A percentile compares a stretch with the other conserved stretches of the same genome.
Conservation (phyloP, 2,888 invertebrate species). For the Parnassius orleans region DNA sequence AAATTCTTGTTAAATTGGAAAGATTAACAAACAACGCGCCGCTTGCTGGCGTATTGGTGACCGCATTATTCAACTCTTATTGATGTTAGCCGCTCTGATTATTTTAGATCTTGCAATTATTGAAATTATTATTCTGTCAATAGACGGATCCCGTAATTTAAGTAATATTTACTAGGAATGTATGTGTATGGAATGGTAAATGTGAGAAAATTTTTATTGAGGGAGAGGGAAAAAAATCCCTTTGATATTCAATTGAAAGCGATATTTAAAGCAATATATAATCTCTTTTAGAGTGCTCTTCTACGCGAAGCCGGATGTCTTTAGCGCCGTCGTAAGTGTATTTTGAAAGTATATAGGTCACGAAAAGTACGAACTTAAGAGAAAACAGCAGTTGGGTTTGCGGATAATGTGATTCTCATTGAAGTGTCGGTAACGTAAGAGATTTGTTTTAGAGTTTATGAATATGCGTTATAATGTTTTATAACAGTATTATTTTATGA, state of each 20-base stretch:
- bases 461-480: no score
- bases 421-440: slow-evolving; percentile 5
- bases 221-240: neutral
- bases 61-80: no score
- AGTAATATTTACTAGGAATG: no score
- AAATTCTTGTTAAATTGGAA: no score
- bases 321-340: slow-evolving; percentile 33
- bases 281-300: slow-evolving; percentile 16
- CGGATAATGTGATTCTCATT: slow-evolving; percentile 11
- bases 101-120: no score
- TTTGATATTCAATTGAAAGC: slow-evolving; percentile 12
- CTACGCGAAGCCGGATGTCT: slow-evolving; percentile 36
- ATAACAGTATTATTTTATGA: neutral
- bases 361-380: slow-evolving; percentile 16
- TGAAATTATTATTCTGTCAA: no score
- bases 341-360: slow-evolving; percentile 22
- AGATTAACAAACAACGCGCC: no score
- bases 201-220: no score
- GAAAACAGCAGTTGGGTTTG: slow-evolving; percentile 7
- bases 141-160: no score
- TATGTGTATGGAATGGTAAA: no score
- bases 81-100: no score
- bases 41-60: no score
- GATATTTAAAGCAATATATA: slow-evolving; percentile 15
- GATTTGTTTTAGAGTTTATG: slow-evolving; percentile 1